Evolutionary conservation across 23 tunicate species (phyloP).

Genomic region (Ascidia mentula): DNA sequence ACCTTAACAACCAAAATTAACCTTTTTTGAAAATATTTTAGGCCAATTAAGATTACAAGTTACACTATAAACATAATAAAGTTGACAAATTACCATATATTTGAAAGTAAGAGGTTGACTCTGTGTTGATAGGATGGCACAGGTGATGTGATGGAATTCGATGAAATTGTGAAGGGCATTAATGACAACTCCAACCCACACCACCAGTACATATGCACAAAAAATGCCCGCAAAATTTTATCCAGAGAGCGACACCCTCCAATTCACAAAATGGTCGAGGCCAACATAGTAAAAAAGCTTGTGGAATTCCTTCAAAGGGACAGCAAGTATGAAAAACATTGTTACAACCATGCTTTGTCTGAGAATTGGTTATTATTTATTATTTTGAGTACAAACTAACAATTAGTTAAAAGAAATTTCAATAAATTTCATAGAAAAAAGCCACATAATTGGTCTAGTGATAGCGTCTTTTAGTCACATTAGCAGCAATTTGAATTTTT

Average conservation of each 20-base stretch:
- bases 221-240: constrained; percentile 85
- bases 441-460: too few species aligned
- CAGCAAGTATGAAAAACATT: constrained; percentile 44
- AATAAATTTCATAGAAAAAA: too few species aligned
- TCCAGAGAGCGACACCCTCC: constrained; percentile 97
- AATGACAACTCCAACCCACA: constrained; percentile 35
- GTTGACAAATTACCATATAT: too few species aligned
- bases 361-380: neutral
- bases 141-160: constrained; percentile 58
- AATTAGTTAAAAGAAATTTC: too few species aligned
- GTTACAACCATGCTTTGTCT: neutral
- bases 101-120: too few species aligned
- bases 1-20: too few species aligned
- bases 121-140: constrained; percentile 10
- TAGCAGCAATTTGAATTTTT: neutral
- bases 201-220: constrained; percentile 70
- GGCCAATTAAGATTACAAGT: too few species aligned
- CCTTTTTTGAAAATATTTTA: too few species aligned
- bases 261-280: constrained; percentile 76
- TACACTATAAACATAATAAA: too few species aligned
- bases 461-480: too few species aligned
- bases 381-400: too few species aligned
- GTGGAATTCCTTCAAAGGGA: constrained; percentile 87
- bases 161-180: constrained; percentile 78
- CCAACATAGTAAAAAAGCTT: constrained; percentile 69